phyloP scores from a whole-genome alignment of 2,113 vertebrate genomes.

The Entelurus aequoreus region DNA sequence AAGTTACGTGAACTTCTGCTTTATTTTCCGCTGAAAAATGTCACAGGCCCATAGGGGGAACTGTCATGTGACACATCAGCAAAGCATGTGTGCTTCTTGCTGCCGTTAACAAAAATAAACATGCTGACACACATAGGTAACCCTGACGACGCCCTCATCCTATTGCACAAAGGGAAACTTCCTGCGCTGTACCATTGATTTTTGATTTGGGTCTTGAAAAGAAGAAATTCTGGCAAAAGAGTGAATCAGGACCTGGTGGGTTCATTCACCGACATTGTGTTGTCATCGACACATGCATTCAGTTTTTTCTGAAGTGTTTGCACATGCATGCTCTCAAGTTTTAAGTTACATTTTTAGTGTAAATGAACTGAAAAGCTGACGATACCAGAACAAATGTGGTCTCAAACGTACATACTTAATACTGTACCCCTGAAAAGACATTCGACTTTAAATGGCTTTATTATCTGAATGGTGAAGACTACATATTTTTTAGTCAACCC shows the following conservation, averaged over 20 bases:
- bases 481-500: no score
- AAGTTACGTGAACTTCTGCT: background rate
- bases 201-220: constrained; percentile 36
- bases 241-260: constrained; percentile 31
- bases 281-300: background rate
- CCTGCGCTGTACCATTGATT: constrained; percentile 41
- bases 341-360: no score
- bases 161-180: constrained; percentile 47
- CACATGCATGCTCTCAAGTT: no score
- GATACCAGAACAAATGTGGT: no score
- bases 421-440: no score
- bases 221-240: constrained; percentile 10
- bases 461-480: no score
- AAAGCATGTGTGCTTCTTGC: background rate
- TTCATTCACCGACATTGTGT: constrained; percentile 27
- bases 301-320: background rate
- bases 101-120: constrained; percentile 18
- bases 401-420: no score
- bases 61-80: constrained; percentile 16
- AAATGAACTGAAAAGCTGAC: no score
- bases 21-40: constrained; percentile 14
- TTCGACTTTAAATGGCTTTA: no score
- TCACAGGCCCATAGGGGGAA: background rate
- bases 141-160: constrained; percentile 45
- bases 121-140: constrained; percentile 37